Conservation (phyloP, 37 sponge, comb jelly and placozoan species). For the Cliona cf. orientalis region DNA sequence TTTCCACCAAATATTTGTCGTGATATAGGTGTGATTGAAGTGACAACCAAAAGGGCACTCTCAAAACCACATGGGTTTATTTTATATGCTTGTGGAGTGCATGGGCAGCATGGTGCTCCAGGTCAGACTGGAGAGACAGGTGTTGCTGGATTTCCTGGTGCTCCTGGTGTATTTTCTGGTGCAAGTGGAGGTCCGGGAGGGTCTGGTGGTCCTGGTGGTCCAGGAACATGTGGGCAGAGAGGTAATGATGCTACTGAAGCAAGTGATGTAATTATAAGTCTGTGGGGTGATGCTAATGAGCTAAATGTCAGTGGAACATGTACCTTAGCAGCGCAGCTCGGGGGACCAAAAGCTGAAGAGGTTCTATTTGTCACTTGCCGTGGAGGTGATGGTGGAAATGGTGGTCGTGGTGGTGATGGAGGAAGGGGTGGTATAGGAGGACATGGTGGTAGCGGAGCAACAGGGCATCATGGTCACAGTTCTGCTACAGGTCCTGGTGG, state of each 20-base stretch:
- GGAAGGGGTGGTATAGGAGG: conserved; percentile 76
- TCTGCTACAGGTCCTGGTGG: conserved; percentile 60
- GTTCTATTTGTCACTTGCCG: conserved; percentile 67
- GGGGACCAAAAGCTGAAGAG: conserved; percentile 62
- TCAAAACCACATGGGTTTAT: conserved; percentile 57
- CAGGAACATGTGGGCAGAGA: conserved; percentile 47
- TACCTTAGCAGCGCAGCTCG: conserved; percentile 55
- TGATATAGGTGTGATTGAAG: conserved; percentile 21
- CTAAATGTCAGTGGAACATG: conserved; percentile 52
- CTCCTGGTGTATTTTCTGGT: conserved; percentile 20
- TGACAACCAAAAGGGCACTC: conserved; percentile 62
- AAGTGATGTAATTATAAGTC: conserved; percentile 67
- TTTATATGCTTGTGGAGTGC: conserved; percentile 60
- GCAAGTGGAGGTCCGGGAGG: conserved; percentile 61
- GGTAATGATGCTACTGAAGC: conserved; percentile 75
- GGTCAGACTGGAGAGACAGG: conserved; percentile 60
- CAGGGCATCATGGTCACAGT: conserved; percentile 40
- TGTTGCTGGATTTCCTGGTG: conserved; percentile 27
- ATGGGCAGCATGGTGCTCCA: conserved; percentile 41
- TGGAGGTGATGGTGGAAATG: conserved; percentile 84
- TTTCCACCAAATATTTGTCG: conserved; percentile 42
- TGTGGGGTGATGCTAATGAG: conserved; percentile 59
- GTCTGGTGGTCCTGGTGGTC: conserved; percentile 63
- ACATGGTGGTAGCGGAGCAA: conserved; percentile 65
- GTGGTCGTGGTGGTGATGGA: conserved; percentile 81